Evolutionary conservation across 2,113 vertebrate genomes (phyloP), one percentile per base, ranked within the genome.

Genomic region (Cochlearius cochlearius): DNA sequence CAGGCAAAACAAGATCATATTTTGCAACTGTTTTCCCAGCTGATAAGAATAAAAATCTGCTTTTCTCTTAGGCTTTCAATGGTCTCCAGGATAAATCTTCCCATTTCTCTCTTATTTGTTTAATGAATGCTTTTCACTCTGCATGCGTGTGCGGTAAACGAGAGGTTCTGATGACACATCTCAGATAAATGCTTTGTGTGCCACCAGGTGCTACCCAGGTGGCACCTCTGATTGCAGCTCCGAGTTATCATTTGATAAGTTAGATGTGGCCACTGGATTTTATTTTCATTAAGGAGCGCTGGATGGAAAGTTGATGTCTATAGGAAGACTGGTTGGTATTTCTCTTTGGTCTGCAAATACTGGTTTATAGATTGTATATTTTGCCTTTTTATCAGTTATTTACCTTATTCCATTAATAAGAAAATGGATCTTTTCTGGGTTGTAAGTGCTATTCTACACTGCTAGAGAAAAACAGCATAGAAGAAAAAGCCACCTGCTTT

Each of bases 31-130:
- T 82, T 97, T 96, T 95, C 49, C 74, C 81, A 94, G 69, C 77
- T 91, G 77, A 95, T 96, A 95, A 95, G 77, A 96, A 47, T 92
- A 89, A 94, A 94, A 96, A 90, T 87, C 53, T 93, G 56, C 52
- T 88, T 94, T 94, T 39, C 87, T 95, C 22, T 78, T 95, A 58
- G 50, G n/a, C 87, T 93, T 95, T 90, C 87, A 87, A 49, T 32
- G 72, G 56, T 67, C 25, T 92, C 77, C 78, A 93, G 78, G 69
- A 91, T 82, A 90, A 82, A 88, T 82, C 58, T 88, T 92, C 49
- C 15, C 36, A 80, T 66, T 94, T 88, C 53, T 73, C 53, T 86
- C 58, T 66, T 90, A 39, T 39, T 94, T 93, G 49, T 76, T 47
- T 76, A 83, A 55, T 0, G 3, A 76, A 50, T 55, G 14, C 38